Evolutionary conservation across 1,140 invertebrate genomes (phyloP).

Genomic region (Drosophila eugracilis): DNA sequence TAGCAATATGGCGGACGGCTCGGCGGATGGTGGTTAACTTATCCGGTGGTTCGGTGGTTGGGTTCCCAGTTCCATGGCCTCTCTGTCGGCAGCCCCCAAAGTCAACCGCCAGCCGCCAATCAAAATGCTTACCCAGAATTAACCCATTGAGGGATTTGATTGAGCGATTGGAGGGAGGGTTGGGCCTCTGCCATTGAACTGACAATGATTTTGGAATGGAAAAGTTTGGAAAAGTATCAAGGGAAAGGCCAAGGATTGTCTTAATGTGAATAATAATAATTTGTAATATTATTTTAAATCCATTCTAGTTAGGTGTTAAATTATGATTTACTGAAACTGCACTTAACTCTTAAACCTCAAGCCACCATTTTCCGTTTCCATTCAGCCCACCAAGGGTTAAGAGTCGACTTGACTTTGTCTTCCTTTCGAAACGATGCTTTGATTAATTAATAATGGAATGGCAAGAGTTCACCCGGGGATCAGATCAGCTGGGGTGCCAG

Average conservation of each 20-base stretch:
- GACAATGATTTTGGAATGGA: no score
- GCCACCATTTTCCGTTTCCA: neutral
- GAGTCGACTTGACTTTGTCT: constrained; percentile 7
- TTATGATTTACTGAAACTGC: neutral
- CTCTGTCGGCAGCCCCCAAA: constrained; percentile 44
- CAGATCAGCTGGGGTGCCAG: constrained; percentile 27
- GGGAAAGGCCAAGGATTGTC: no score
- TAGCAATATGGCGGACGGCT: constrained; percentile 71
- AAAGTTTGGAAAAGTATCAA: neutral
- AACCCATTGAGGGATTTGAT: constrained; percentile 20
- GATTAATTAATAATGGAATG: constrained; percentile 78
- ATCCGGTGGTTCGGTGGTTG: constrained; percentile 28
- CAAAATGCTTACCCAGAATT: constrained; percentile 23
- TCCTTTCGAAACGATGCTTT: constrained; percentile 58
- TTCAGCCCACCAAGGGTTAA: constrained; percentile 22
- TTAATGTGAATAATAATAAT: no score
- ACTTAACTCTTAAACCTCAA: neutral
- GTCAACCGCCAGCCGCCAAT: constrained; percentile 36
- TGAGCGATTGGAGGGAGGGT: neutral
- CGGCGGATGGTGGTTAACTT: constrained; percentile 24
- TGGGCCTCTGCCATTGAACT: neutral
- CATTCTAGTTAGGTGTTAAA: no score
- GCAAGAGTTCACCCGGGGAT: constrained; percentile 14
- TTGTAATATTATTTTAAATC: neutral
- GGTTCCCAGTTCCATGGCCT: constrained; percentile 18